These are phyloP conservation scores for Drosophila sordidula DNA, from an alignment of 2,888 invertebrate genomes.

Conservation along the genomic window DNA sequence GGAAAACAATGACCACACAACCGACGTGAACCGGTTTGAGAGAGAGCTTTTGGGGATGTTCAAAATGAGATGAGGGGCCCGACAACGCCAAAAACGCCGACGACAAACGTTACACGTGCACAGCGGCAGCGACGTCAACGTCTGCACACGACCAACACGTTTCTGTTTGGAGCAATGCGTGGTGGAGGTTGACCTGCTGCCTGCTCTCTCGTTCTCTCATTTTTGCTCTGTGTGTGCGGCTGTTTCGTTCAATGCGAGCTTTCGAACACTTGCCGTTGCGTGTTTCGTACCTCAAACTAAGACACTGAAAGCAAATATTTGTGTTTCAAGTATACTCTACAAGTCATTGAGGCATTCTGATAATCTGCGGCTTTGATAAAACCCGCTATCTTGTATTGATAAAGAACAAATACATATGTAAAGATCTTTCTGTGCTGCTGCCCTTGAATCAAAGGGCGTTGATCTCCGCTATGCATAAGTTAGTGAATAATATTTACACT, in stretches of 20 bases:
- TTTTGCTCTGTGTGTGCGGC: slow-evolving; percentile 9
- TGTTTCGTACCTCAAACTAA: slow-evolving; percentile 20
- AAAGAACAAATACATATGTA: too few relatives aligned
- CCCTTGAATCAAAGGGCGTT: neutral
- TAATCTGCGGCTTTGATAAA: neutral
- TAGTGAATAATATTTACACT: too few relatives aligned
- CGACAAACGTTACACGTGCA: slow-evolving; percentile 61
- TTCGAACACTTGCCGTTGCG: slow-evolving; percentile 24
- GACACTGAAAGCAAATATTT: slow-evolving; percentile 12
- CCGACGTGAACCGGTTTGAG: slow-evolving; percentile 59
- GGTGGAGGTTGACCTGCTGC: slow-evolving; percentile 25
- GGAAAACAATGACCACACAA: slow-evolving; percentile 58
- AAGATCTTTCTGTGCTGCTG: too few relatives aligned
- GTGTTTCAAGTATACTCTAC: slow-evolving; percentile 11
- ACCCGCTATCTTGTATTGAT: too few relatives aligned
- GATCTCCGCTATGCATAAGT: neutral
- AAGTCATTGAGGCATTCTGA: neutral
- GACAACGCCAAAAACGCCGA: slow-evolving; percentile 37
- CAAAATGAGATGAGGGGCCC: slow-evolving; percentile 52
- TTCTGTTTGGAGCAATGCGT: slow-evolving; percentile 52
- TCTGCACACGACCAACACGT: slow-evolving; percentile 74
- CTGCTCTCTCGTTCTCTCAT: slow-evolving; percentile 4
- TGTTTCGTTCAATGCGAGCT: slow-evolving; percentile 30
- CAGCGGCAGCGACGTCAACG: slow-evolving; percentile 29
- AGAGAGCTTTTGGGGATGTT: slow-evolving; percentile 41